Evolutionary conservation across 2,113 vertebrate species (phyloP), one percentile per base, ranked within the genome.

Genomic region (Dromaius novaehollandiae): DNA sequence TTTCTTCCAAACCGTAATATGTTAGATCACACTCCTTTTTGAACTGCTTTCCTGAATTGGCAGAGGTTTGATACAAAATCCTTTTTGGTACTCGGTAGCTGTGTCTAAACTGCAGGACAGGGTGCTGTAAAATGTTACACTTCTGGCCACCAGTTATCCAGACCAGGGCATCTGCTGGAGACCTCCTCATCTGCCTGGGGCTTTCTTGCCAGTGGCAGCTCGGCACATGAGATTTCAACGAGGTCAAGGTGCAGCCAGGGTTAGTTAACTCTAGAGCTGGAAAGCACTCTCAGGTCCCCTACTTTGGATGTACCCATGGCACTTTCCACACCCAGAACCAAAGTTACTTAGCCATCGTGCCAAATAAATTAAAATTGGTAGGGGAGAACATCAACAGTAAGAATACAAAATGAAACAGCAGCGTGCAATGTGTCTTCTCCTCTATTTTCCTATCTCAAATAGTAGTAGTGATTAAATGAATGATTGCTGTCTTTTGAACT

Each of bases 331-430:
- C 1, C 48, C 51, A 20, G 10, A 75, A 3, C 15, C 42, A 21
- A 4, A 64, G n/a, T 4, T 66, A n/a, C 58, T 65, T 63, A 55
- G 53, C 30, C 32, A 2, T 28, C 8, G 3, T 1, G 5, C 40
- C 38, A 69, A 80, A 50, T 12, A n/a, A 53, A 86, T 34, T 5
- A 68, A 63, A 19, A 55, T 0, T 17, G 28, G 24, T 0, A 0
- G 8, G 6, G n/a, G 36, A 48, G 30, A 69, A 60, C 80, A 19
- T 30, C 15, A 79, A n/a, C 6, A 1, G 0, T 40, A 40, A 70
- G 9, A 66, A 53, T 80, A 20, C 30, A 46, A 81, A 79, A 58
- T 22, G 78, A 86, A 71, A 18, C 3, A 55, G 36, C 46, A 44
- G 79, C 61, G 55, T 53, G 24, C 11, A 16, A 16, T 34, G 28